phyloP scores from a whole-genome alignment of 2,113 vertebrate species.

The Corythaixoides concolor region DNA sequence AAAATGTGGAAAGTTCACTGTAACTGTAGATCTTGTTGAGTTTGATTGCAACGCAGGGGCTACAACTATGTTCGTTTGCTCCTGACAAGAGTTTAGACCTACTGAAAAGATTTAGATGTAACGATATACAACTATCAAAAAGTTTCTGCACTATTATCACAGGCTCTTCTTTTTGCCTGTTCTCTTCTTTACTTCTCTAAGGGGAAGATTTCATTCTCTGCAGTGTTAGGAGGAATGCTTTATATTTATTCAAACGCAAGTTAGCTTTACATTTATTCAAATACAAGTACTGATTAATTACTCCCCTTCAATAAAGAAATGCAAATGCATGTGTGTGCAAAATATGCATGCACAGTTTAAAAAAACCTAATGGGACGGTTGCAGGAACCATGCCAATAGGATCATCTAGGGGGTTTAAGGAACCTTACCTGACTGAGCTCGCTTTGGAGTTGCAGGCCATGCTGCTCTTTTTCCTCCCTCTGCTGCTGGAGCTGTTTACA shows the following conservation, averaged over 20 bases:
- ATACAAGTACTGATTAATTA: not conserved
- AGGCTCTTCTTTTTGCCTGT: not conserved
- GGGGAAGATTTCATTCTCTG: not conserved
- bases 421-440: conserved; percentile 90
- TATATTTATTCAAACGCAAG: not conserved
- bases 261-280: not conserved
- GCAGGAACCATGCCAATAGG: not conserved
- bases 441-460: conserved; percentile 87
- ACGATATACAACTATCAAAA: not conserved
- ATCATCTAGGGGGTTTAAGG: not conserved
- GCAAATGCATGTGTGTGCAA: not conserved
- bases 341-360: not conserved
- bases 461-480: conserved; percentile 91
- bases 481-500: conserved; percentile 94
- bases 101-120: not conserved
- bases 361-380: not conserved
- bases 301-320: not conserved
- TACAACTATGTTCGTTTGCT: not conserved
- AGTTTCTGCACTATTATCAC: not conserved
- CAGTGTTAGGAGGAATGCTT: not conserved
- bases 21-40: not conserved
- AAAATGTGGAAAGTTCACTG: not conserved
- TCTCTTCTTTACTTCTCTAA: not conserved
- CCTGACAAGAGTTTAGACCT: not conserved
- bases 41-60: not conserved